Evolutionary conservation across 64 coral and sea anemone species (phyloP).

Genomic region (Actinia equina): DNA sequence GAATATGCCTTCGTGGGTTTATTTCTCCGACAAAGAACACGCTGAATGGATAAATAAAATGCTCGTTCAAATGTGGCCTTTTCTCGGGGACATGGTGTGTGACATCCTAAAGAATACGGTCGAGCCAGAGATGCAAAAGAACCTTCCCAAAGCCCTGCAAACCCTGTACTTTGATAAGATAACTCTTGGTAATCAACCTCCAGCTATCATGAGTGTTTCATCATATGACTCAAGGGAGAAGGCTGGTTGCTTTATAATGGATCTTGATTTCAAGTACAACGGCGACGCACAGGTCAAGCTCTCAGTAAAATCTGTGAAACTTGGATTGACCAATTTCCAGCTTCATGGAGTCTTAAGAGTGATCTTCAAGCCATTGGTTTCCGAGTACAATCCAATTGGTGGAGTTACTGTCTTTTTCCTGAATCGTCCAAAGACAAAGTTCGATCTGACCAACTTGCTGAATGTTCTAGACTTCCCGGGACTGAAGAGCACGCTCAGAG

Average conservation of each 20-base stretch:
- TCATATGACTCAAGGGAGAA: conserved; percentile 48
- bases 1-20: conserved; percentile 69
- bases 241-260: conserved; percentile 78
- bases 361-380: conserved; percentile 86
- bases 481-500: conserved; percentile 74
- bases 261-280: conserved; percentile 74
- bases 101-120: conserved; percentile 72
- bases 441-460: conserved; percentile 87
- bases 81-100: conserved; percentile 55
- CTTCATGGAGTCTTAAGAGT: conserved; percentile 68
- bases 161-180: conserved; percentile 90
- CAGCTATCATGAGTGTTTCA: conserved; percentile 60
- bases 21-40: conserved; percentile 77
- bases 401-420: conserved; percentile 85
- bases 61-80: conserved; percentile 85
- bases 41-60: conserved; percentile 70
- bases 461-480: conserved; percentile 94
- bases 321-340: conserved; percentile 78
- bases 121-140: conserved; percentile 86
- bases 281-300: conserved; percentile 88
- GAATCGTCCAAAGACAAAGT: conserved; percentile 83
- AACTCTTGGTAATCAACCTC: conserved; percentile 69
- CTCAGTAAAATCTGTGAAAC: conserved; percentile 66
- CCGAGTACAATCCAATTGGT: conserved; percentile 80
- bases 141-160: conserved; percentile 61